These are phyloP conservation scores for Actenoides hombroni DNA, from an alignment of 2,113 vertebrate genomes.

Conservation along the genomic window DNA sequence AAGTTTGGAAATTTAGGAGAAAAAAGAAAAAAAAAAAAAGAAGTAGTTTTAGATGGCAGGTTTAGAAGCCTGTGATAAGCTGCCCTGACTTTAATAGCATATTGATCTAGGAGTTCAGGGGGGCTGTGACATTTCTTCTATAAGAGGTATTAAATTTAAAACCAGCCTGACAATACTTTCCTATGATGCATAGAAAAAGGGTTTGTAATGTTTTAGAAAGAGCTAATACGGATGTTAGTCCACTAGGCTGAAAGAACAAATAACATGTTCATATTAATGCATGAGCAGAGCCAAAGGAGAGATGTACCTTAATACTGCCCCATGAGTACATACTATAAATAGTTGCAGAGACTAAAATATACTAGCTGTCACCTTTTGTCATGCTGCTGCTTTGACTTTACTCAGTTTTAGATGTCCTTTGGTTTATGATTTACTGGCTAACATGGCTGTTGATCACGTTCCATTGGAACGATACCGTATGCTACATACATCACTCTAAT, in stretches of 20 bases:
- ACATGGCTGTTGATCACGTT: background rate
- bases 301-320: background rate
- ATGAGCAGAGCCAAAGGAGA: conserved; percentile 34
- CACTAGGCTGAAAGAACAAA: conserved; percentile 42
- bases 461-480: background rate
- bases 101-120: conserved; percentile 38
- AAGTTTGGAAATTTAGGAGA: conserved; percentile 3
- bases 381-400: conserved; percentile 27
- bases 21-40: background rate
- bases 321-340: conserved; percentile 37
- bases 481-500: conserved; percentile 9
- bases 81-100: conserved; percentile 24
- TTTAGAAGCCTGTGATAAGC: conserved; percentile 26
- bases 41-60: background rate
- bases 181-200: background rate
- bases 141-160: conserved; percentile 20
- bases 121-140: conserved; percentile 5
- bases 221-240: conserved; percentile 11
- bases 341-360: conserved; percentile 48
- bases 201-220: conserved; percentile 16
- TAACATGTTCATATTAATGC: conserved; percentile 26
- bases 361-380: conserved; percentile 30
- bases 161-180: background rate
- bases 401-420: conserved; percentile 32
- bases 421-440: background rate